phyloP scores from a whole-genome alignment of 1,140 invertebrate genomes.

The Drosophila persimilis region DNA sequence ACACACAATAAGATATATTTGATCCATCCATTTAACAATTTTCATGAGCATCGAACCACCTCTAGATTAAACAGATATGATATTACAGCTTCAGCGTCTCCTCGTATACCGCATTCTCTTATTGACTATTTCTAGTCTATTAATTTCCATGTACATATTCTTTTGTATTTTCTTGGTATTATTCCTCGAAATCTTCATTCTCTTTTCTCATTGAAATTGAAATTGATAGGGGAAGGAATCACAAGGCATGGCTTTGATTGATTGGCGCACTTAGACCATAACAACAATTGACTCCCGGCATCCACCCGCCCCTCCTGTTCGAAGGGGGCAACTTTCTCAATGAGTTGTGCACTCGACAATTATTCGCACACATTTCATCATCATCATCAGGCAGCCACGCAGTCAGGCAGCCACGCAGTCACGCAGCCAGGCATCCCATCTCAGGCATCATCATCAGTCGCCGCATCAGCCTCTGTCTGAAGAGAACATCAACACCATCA shows the following conservation, averaged over 20 bases:
- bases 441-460: conserved; percentile 3
- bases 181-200: conserved; percentile 8
- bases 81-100: no score
- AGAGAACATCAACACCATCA: conserved; percentile 43
- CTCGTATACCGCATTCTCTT: no score
- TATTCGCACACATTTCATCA: conserved; percentile 72
- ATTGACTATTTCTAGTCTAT: no score
- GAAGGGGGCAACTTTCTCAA: conserved; percentile 37
- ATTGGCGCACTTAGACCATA: conserved; percentile 55
- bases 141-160: background rate
- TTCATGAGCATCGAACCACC: no score
- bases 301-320: conserved; percentile 4
- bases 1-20: no score
- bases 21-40: no score
- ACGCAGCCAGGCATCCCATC: no score
- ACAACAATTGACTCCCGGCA: conserved; percentile 20
- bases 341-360: conserved; percentile 66
- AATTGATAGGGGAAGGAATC: conserved; percentile 33
- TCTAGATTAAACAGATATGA: conserved; percentile 1
- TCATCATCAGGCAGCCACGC: conserved; percentile 2
- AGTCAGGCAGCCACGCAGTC: background rate
- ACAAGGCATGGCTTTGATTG: conserved; percentile 58
- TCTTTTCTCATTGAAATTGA: conserved; percentile 34
- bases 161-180: background rate
- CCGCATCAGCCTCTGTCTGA: conserved; percentile 17